Evolutionary conservation across 2,113 vertebrate species (phyloP).

Genomic region (Sylvilagus bachmani): DNA sequence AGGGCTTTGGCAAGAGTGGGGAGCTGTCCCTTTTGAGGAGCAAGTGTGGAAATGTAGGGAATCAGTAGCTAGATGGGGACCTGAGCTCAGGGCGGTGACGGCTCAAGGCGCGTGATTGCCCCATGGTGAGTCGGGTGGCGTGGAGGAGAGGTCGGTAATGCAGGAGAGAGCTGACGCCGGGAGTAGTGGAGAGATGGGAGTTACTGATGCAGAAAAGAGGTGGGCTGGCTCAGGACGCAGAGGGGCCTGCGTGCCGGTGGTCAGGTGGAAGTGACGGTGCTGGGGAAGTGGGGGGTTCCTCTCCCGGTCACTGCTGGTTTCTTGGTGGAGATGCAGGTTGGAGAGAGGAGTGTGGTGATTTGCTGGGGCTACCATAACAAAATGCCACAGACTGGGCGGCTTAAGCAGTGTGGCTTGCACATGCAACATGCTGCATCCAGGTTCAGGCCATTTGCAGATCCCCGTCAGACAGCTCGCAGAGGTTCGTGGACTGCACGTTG

Average conservation of each 20-base stretch:
- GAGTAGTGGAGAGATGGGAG: not conserved
- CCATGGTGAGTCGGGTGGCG: not conserved
- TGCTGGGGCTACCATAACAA: not conserved
- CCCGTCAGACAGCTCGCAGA: not conserved
- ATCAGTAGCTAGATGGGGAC: not conserved
- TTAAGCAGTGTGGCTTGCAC: not conserved
- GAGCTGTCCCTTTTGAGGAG: not conserved
- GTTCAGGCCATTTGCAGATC: not conserved
- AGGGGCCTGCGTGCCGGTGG: not conserved
- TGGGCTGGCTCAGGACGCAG: not conserved
- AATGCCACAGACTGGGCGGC: not conserved
- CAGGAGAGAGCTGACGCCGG: not conserved
- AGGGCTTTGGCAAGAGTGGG: not conserved
- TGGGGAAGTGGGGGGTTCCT: not conserved
- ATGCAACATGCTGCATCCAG: not conserved
- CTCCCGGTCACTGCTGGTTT: not conserved
- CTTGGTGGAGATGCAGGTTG: not conserved
- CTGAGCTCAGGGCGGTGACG: not conserved
- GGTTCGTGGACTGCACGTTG: not conserved
- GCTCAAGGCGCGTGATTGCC: not conserved
- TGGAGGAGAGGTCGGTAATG: not conserved
- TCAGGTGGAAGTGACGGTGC: not conserved
- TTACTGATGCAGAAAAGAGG: not conserved
- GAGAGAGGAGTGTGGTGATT: not conserved
- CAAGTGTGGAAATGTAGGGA: not conserved